A percentile compares a stretch with the other conserved stretches of the same genome.
These are phyloP conservation scores for Stomatorhinus ivindoensis DNA, from an alignment of 2,113 vertebrate genomes.

Conservation along the genomic window DNA sequence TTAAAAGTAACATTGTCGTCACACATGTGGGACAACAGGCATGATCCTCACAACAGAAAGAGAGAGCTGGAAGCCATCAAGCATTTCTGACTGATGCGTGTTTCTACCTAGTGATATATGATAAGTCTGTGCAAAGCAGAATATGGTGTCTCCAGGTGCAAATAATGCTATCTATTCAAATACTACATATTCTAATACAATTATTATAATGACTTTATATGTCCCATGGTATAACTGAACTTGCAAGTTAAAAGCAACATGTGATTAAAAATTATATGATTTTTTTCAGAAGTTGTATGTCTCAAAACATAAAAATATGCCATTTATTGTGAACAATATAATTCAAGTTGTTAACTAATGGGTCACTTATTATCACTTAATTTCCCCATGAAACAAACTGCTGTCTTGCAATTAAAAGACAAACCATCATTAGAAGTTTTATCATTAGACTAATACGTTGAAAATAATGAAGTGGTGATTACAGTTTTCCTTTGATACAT, in stretches of 20 bases:
- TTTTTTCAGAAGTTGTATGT: background rate
- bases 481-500: background rate
- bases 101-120: background rate
- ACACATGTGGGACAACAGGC: background rate
- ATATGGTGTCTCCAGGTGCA: background rate
- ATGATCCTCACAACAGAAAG: background rate
- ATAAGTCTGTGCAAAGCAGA: background rate
- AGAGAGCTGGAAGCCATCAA: conserved; percentile 3
- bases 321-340: background rate
- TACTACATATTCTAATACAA: too few species aligned
- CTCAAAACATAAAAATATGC: background rate
- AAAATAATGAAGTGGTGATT: background rate
- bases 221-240: background rate
- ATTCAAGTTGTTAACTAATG: background rate
- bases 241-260: background rate
- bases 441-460: background rate
- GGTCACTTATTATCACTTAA: background rate
- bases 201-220: background rate
- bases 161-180: background rate
- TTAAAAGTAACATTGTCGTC: conserved; percentile 35
- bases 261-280: background rate
- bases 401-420: background rate
- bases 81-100: background rate
- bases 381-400: background rate
- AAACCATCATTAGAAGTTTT: background rate